Base-by-base conservation (phyloP, 2,113 vertebrate genomes). In the Cnemophilus loriae region DNA sequence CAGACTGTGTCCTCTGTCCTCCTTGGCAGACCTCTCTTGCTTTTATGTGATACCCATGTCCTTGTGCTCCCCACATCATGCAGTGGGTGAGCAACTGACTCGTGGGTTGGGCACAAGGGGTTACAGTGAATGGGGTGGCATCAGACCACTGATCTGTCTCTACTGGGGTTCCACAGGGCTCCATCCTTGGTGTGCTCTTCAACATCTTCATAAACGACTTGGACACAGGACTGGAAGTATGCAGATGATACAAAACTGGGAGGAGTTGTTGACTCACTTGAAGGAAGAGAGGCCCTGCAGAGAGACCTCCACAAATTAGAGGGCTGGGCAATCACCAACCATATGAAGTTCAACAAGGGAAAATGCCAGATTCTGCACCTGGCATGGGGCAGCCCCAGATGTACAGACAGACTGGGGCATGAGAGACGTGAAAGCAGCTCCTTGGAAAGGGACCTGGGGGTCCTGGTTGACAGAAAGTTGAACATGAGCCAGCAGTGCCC, bases 1-100 rank as follows among this genome's bases (percentile, higher is more conserved):
- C 0, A 0, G 63, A 35, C 41, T 64, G 23, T 2, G 1, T 16
- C 53, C 73, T 76, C 50, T 50, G n/a, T 22, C 18, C 10, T 32
- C 46, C 33, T 68, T 50, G 49, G 10, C 56, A 90, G 57, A 64
- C 14, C 10, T 63, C 30, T 75, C 68, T 44, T 67, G 14, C 27
- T 59, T 2, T 1, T 21, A 13, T 4, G 7, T 68, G 53, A 35
- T 35, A 24, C 49, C 8, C 39, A 41, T 5, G n/a, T 68, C 16
- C 35, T 17, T 33, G 24, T 68, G 57, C 44, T 90, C 63, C 60
- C 41, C 53, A 23, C 1, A 0, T 27, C 53, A 22, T 50, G 61
- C 32, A 50, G 37, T 15, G 61, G 24, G 61, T 35, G 26, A 76
- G 35, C 16, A 35, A 8, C 21, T 17, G 71, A 26, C 60, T 41